A percentile compares a stretch with the other conserved stretches of the same genome.
These are phyloP conservation scores for Notarius quadriscutis DNA, from an alignment of 2,113 vertebrate genomes.

Conservation along the genomic window DNA sequence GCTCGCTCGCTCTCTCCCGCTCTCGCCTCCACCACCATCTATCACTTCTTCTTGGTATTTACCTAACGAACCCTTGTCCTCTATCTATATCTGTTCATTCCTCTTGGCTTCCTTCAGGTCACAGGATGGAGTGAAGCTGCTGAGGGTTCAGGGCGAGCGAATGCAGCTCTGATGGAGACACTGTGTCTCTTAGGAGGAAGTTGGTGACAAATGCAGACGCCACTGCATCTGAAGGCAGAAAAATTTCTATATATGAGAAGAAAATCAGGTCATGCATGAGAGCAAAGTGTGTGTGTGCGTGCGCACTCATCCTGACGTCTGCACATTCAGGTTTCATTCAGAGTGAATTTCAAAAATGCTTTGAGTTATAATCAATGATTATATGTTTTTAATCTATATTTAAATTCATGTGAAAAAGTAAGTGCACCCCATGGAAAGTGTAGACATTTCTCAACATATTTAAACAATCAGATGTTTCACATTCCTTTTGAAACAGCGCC, in stretches of 20 bases:
- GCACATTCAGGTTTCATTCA: background rate
- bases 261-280: slow-evolving; percentile 30
- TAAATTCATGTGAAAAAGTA: too few species aligned
- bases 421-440: too few species aligned
- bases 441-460: too few species aligned
- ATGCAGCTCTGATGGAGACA: background rate
- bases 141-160: background rate
- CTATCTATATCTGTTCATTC: background rate
- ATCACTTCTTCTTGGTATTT: too few species aligned
- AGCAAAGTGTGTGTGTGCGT: slow-evolving; percentile 10
- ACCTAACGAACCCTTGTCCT: background rate
- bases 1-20: slow-evolving; percentile 35
- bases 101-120: background rate
- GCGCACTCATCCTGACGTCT: background rate
- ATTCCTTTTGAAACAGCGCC: too few species aligned
- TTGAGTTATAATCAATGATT: background rate
- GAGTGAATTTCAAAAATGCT: background rate
- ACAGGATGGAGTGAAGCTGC: background rate
- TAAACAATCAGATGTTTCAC: too few species aligned
- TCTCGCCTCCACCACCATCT: background rate
- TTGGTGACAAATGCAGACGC: slow-evolving; percentile 3
- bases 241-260: background rate
- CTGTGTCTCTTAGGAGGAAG: slow-evolving; percentile 12
- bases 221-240: slow-evolving; percentile 5
- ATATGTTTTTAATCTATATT: too few species aligned